Base-by-base conservation (phyloP, 2,888 invertebrate species). In the Phymatocera aterrima region DNA sequence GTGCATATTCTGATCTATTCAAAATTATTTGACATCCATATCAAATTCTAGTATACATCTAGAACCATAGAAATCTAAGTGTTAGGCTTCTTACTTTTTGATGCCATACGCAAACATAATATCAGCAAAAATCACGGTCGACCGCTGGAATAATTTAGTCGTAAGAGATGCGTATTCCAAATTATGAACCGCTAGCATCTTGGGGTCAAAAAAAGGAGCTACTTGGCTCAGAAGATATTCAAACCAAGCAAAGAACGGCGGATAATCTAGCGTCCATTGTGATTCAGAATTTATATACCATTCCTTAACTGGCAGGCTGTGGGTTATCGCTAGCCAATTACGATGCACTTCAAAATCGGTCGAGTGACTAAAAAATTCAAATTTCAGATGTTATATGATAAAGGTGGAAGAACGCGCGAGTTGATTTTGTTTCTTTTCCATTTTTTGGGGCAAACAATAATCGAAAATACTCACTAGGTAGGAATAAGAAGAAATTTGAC, bases 321-420 rank as follows among this genome's bases (percentile, higher is more conserved):
- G 93, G 0, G 99, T 99, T 77, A 99, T 95, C 0, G 99, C 98
- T 84, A 99, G 91, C 99, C 99, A 99, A 91, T 99, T 99, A 81
- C 99, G 93, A 88, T 99, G 99, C 0, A 99, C 99, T 92, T 99
- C 98, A 91, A 99, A 99, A 91, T 99, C 99, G 28, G 99, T 99
- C 2, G 99, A 99, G 86, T 93, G 94, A 88, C 97, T 97, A 89
- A 1, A 31, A 72, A 75, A 54, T 37, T 64, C 18, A 68, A 51
- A 15, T n/a, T 77, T 77, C 54, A 60, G 15, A 15, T 28, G 57
- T 21, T 21, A 10, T 18, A 2, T 6, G 4, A 28, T 12, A 57
- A n/a, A n/a, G n/a, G n/a, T n/a, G n/a, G 64, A 65, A 60, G 60
- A 24, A 80, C n/a, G n/a, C 43, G 46, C 4, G 18, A n/a, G n/a